phyloP scores from a whole-genome alignment of 2,113 vertebrate genomes.

The Todiramphus chloris region DNA sequence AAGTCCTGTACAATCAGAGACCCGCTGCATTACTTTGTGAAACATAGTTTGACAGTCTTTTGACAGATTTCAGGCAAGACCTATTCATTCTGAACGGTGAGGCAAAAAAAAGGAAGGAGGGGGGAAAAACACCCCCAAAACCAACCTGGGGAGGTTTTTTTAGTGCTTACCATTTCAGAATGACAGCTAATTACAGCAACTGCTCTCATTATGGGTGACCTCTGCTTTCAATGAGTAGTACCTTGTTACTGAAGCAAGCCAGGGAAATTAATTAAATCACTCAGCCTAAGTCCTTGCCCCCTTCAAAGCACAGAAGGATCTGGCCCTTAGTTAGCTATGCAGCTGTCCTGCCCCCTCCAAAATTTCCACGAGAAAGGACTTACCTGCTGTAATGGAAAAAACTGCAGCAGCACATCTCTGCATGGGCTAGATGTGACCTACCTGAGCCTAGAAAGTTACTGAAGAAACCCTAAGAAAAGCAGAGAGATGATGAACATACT shows the following conservation, averaged over 20 bases:
- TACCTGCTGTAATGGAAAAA: neutral
- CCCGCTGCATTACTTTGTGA: neutral
- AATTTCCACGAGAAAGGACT: neutral
- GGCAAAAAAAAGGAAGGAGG: neutral
- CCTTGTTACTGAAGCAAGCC: neutral
- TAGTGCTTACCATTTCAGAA: conserved; percentile 9
- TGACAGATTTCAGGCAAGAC: neutral
- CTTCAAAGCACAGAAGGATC: neutral
- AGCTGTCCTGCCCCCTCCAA: neutral
- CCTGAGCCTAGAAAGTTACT: neutral
- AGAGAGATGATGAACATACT: neutral
- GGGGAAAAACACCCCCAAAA: no score
- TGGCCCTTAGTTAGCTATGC: neutral
- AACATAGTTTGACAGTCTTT: neutral
- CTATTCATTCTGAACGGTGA: neutral
- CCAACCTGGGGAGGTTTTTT: neutral
- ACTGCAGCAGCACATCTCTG: neutral
- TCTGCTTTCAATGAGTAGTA: neutral
- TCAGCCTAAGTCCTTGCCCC: rapidly evolving
- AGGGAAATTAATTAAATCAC: neutral
- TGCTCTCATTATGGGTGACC: neutral
- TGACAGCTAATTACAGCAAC: conserved; percentile 47
- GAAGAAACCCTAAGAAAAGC: neutral
- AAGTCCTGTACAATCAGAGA: neutral
- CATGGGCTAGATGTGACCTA: neutral